Conservation (phyloP, 2,797 vertebrate species). For the Salarias fasciatus region DNA sequence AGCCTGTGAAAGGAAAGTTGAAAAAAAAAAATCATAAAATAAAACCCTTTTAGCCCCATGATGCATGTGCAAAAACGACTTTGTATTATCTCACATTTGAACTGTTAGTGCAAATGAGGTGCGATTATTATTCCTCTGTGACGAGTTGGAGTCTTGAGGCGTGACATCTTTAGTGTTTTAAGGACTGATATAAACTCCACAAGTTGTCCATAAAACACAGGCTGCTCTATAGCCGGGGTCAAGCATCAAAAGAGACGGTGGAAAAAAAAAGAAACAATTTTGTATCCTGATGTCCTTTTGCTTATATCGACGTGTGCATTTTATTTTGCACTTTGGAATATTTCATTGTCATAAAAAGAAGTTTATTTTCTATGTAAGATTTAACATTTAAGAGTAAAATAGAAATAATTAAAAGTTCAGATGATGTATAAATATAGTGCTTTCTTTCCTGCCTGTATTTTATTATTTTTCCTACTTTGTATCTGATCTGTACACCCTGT, state of each 20-base stretch:
- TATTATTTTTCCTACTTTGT: conserved; percentile 79
- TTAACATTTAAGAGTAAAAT: conserved; percentile 74
- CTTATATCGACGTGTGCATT: conserved; percentile 73
- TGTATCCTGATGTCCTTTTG: conserved; percentile 75
- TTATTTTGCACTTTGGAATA: conserved; percentile 82
- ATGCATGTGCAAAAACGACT: conserved; percentile 25
- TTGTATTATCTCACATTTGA: background rate
- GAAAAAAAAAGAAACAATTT: conserved; percentile 54
- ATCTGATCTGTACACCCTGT: conserved; percentile 80
- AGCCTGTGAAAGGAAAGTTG: conserved; percentile 31
- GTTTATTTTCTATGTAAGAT: conserved; percentile 82
- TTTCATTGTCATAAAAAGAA: conserved; percentile 78
- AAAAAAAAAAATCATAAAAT: too few species aligned
- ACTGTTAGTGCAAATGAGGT: conserved; percentile 9
- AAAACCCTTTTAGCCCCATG: conserved; percentile 17
- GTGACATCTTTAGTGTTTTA: too few species aligned
- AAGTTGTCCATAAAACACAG: conserved; percentile 20
- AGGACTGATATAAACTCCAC: too few species aligned
- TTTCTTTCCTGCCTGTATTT: conserved; percentile 81
- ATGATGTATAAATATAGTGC: conserved; percentile 73
- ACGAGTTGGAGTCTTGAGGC: too few species aligned
- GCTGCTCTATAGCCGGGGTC: conserved; percentile 60
- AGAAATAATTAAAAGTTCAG: conserved; percentile 69
- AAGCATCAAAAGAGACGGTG: conserved; percentile 37
- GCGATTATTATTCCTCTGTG: too few species aligned